Evolutionary conservation across 2,888 invertebrate genomes (phyloP).

Genomic region (Pachliopta kotzebuea): DNA sequence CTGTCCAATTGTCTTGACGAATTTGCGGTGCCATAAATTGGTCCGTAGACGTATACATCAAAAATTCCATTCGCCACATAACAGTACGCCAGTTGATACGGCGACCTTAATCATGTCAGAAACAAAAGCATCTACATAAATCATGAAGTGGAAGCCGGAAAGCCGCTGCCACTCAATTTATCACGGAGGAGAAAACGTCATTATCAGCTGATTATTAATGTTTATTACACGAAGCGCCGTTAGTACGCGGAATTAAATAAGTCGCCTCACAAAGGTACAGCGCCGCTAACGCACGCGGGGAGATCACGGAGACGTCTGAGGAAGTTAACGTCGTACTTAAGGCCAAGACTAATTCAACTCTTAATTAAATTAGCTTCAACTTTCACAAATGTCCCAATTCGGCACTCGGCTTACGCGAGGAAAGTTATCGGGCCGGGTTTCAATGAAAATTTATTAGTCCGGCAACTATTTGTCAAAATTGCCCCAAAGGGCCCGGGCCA

Average conservation of each 20-base stretch:
- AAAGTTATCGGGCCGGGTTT: constrained; percentile 66
- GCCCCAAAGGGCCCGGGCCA: constrained; percentile 54
- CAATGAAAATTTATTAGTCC: constrained; percentile 77
- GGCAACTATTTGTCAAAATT: constrained; percentile 77
- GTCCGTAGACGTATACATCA: constrained; percentile 4
- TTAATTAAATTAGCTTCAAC: constrained; percentile 72
- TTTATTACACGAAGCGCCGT: constrained; percentile 34
- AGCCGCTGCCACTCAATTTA: constrained; percentile 27
- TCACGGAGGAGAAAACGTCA: constrained; percentile 31
- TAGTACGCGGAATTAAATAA: constrained; percentile 41
- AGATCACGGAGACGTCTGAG: constrained; percentile 56
- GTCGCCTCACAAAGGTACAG: constrained; percentile 25
- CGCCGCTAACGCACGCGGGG: constrained; percentile 37
- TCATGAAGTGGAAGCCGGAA: constrained; percentile 24
- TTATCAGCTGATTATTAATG: constrained; percentile 36
- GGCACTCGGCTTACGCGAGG: constrained; percentile 59
- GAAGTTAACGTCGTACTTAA: constrained; percentile 69
- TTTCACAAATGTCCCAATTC: constrained; percentile 68
- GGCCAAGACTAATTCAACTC: constrained; percentile 71
- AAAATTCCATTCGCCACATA: constrained; percentile 16
- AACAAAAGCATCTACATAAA: constrained; percentile 27
- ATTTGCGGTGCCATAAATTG: constrained; percentile 21
- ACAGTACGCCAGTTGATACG: constrained; percentile 15
- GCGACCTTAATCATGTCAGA: constrained; percentile 26
- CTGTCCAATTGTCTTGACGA: neutral